A percentile compares a stretch with the other conserved stretches of the same genome.
These are phyloP conservation scores for Brachyhypopomus gauderio DNA, from an alignment of 2,113 vertebrate species.

Conservation along the genomic window DNA sequence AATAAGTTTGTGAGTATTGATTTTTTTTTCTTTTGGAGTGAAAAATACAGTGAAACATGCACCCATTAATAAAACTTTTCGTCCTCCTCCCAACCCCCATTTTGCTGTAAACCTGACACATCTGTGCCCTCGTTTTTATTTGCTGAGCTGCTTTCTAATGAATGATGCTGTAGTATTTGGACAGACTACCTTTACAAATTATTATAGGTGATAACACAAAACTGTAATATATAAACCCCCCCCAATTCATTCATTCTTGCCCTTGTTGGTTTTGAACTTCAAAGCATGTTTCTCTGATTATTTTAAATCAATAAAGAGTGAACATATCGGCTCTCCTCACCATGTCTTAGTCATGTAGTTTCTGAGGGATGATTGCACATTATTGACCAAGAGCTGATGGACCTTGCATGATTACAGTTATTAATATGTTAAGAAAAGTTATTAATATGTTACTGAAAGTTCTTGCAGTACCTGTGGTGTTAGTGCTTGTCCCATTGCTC, in stretches of 20 bases:
- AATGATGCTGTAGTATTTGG: constrained; percentile 62
- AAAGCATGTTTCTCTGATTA: constrained; percentile 89
- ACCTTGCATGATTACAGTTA: no score
- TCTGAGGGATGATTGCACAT: no score
- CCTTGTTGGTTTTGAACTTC: constrained; percentile 85
- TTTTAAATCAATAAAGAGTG: constrained; percentile 94
- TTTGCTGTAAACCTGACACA: constrained; percentile 53
- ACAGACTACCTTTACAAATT: constrained; percentile 68
- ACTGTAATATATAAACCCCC: constrained; percentile 78
- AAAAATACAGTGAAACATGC: background rate
- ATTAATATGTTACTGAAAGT: no score
- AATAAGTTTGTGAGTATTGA: constrained; percentile 4
- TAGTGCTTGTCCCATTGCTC: no score
- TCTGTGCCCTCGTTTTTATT: constrained; percentile 44
- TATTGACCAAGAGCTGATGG: no score
- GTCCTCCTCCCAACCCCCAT: background rate
- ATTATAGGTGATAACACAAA: constrained; percentile 77
- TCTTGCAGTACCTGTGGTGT: no score
- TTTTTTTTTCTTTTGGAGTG: constrained; percentile 11
- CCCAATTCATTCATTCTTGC: constrained; percentile 51
- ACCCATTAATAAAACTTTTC: background rate
- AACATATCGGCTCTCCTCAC: constrained; percentile 70
- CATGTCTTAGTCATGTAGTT: background rate
- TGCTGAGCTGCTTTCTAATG: constrained; percentile 54
- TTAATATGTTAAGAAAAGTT: no score